phyloP scores from a whole-genome alignment of 2,113 vertebrate species.

The Copsychus sechellarum region DNA sequence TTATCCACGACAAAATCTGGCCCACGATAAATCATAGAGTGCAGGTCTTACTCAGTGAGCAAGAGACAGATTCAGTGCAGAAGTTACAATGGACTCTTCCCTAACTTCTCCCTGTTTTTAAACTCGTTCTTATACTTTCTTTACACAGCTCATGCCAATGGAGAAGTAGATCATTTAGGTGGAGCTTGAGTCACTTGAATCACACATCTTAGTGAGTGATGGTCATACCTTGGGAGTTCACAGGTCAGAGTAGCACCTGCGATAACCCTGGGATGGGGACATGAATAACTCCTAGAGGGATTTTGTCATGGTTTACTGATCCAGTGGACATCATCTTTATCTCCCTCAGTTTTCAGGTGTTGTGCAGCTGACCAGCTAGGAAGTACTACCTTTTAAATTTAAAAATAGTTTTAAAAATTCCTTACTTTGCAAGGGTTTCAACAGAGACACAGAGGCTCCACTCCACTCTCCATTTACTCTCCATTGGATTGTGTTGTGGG shows the following conservation, averaged over 20 bases:
- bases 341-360: not conserved
- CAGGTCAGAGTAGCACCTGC: not conserved
- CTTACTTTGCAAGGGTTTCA: not conserved
- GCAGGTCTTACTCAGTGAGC: too few relatives aligned
- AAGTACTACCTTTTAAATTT: not conserved
- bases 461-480: not conserved
- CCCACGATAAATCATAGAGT: not conserved
- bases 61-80: not conserved
- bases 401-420: not conserved
- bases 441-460: not conserved
- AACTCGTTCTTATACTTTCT: not conserved
- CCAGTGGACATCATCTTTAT: not conserved
- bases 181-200: not conserved
- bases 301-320: not conserved
- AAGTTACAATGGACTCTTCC: not conserved
- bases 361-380: not conserved
- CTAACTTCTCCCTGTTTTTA: not conserved
- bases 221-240: not conserved
- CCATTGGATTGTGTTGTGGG: not conserved
- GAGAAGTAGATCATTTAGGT: not conserved
- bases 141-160: not conserved
- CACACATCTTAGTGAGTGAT: not conserved
- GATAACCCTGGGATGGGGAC: not conserved
- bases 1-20: not conserved
- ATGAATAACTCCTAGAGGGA: not conserved